Evolutionary conservation across 2,797 vertebrate genomes (phyloP), one percentile per base, ranked within the genome.

Genomic region (Buphagus erythrorhynchus): DNA sequence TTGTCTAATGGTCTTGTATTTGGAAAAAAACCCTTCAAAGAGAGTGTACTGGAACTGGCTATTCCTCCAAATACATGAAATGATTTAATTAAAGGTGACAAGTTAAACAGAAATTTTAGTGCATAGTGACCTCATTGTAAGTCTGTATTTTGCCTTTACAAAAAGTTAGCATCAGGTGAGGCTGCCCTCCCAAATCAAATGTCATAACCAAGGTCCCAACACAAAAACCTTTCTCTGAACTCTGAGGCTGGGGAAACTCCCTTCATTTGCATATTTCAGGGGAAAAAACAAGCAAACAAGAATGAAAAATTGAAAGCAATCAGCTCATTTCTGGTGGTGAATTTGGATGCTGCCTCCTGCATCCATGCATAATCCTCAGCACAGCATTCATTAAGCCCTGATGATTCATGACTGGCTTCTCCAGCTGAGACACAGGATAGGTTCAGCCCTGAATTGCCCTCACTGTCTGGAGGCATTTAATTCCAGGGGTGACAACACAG

Each of bases 1-100:
- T 92, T 79, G 62, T 82, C 63, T 95, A 89, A 96, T 92, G 59
- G 76, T 55, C 91, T 86, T 88, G 88, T 90, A 92, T 86, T 97
- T 97, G 95, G 95, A 97, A 91, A 48, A 51, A 78, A 85, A 79
- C 92, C 83, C 83, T 97, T 89, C 85, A 26, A 69, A 97, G 36
- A 36, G 31, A 51, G 63, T 92, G 86, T 84, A 55, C 76, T 66
- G 58, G 61, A 93, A 88, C 87, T 87, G 96, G 88, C 81, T 76
- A 95, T 93, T 90, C 87, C 90, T 97, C 92, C 91, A 96, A 88
- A 93, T 77, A 86, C 78, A 92, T 31, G 45, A 40, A 91, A 84
- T 88, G 92, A 97, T 96, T 97, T 97, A 96, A 98, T 98, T 97
- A 93, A 96, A 95, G 83, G 78, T 88, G 97, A 96, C 97, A 97